Conservation (phyloP, 2,113 vertebrate genomes). For the Saguinus imperator region DNA sequence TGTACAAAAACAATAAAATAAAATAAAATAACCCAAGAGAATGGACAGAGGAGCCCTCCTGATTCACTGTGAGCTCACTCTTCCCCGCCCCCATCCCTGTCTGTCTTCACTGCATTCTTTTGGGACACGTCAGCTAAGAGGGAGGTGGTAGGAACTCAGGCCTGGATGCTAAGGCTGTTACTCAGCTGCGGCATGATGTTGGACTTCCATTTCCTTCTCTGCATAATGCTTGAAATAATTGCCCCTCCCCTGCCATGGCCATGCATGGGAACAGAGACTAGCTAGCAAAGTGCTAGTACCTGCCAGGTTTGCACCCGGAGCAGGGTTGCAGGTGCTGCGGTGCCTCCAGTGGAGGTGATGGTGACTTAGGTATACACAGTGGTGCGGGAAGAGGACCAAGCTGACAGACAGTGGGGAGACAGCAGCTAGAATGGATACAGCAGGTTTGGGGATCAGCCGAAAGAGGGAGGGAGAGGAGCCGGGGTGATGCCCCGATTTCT, state of each 20-base stretch:
- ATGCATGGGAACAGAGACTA: neutral
- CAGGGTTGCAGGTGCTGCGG: rapidly evolving
- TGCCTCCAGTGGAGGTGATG: rapidly evolving
- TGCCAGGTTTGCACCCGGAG: neutral
- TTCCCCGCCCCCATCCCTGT: too few relatives aligned
- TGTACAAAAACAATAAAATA: too few relatives aligned
- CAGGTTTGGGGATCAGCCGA: neutral
- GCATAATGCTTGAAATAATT: neutral
- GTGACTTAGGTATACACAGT: neutral
- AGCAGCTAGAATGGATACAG: neutral
- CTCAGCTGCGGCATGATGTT: neutral
- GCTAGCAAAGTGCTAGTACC: neutral
- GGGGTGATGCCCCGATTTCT: too few relatives aligned
- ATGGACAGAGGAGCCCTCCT: rapidly evolving
- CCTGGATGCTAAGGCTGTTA: rapidly evolving
- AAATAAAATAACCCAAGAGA: too few relatives aligned
- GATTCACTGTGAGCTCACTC: rapidly evolving
- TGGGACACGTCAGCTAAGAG: too few relatives aligned
- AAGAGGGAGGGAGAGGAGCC: neutral
- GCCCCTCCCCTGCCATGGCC: neutral
- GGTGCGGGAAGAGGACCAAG: neutral
- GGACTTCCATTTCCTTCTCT: neutral
- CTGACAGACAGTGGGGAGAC: neutral
- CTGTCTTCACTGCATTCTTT: rapidly evolving
- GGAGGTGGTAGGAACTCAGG: rapidly evolving